Percentiles rank a stretch among this genome's conserved stretches.
phyloP scores from a whole-genome alignment of 2,113 vertebrate genomes.

The Strix uralensis region DNA sequence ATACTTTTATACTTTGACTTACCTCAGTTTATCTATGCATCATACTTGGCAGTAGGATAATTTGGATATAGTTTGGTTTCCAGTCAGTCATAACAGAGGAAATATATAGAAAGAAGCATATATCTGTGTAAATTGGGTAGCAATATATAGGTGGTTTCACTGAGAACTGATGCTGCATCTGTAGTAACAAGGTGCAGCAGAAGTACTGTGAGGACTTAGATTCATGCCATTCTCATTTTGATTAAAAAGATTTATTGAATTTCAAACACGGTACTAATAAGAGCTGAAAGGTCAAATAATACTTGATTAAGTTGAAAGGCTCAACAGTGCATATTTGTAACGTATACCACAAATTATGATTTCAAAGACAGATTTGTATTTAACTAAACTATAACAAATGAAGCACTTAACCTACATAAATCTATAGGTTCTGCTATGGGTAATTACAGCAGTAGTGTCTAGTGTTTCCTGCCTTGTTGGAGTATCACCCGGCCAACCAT shows the following conservation, averaged over 20 bases:
- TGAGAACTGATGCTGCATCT: background rate
- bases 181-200: background rate
- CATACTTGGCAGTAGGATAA: background rate
- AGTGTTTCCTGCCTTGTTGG: background rate
- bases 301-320: background rate
- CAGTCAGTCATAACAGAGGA: background rate
- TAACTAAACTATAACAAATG: background rate
- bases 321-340: background rate
- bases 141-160: background rate
- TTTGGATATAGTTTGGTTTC: background rate
- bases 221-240: background rate
- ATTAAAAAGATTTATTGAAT: background rate
- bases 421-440: background rate
- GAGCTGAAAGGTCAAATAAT: background rate
- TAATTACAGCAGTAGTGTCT: background rate
- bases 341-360: background rate
- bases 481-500: fast-evolving
- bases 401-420: background rate
- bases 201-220: background rate
- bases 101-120: background rate
- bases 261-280: background rate
- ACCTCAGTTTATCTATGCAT: background rate
- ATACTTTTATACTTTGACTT: background rate
- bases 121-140: background rate
- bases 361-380: background rate